phyloP scores from a whole-genome alignment of 2,113 vertebrate species.

The Prinia subflava region DNA sequence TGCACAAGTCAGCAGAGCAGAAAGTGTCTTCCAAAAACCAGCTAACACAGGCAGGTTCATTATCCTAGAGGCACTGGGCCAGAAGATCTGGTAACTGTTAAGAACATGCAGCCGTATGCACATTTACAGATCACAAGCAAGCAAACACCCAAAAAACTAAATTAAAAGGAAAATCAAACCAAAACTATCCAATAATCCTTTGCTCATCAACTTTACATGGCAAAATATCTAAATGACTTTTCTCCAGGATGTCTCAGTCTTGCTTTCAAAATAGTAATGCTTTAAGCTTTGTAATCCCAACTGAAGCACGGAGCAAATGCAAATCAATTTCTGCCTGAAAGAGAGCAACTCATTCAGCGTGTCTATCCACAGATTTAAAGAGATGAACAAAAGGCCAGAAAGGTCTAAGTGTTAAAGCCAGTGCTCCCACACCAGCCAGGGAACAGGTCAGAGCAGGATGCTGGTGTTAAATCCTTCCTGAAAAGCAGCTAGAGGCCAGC shows the following conservation, averaged over 20 bases:
- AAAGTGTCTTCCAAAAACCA: conserved; percentile 13
- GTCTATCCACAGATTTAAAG: neutral
- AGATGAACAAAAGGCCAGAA: neutral
- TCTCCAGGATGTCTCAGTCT: neutral
- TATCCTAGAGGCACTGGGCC: neutral
- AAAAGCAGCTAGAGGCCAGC: neutral
- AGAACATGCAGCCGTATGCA: neutral
- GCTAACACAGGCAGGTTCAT: neutral
- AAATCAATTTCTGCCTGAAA: neutral
- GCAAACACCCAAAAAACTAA: neutral
- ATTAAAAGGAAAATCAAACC: neutral
- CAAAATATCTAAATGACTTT: neutral
- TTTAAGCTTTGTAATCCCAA: neutral
- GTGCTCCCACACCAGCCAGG: neutral
- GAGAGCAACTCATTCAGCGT: neutral
- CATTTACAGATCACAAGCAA: neutral
- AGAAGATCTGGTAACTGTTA: neutral
- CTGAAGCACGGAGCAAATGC: neutral
- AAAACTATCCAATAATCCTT: neutral
- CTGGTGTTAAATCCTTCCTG: neutral
- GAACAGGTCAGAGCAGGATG: neutral
- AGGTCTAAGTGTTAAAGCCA: neutral
- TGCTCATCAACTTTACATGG: neutral
- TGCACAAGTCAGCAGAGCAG: neutral
- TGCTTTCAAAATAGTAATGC: neutral